Evolutionary conservation across 2,113 vertebrate genomes (phyloP).

Genomic region (Chloropsis cyanopogon): DNA sequence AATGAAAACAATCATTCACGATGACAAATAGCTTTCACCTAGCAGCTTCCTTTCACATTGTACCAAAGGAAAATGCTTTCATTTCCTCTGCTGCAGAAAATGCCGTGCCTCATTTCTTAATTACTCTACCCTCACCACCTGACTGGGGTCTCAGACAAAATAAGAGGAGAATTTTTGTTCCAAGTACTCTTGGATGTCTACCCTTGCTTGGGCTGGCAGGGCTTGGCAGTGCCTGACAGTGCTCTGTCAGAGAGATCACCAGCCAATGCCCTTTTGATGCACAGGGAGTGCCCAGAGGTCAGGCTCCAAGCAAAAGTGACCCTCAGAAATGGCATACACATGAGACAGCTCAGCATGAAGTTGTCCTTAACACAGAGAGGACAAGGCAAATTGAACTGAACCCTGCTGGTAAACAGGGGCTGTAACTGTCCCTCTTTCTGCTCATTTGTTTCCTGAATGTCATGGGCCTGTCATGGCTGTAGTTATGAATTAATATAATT

Average conservation of each 20-base stretch:
- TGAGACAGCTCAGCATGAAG: neutral
- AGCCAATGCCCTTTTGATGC: neutral
- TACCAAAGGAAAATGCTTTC: neutral
- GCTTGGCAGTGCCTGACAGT: neutral
- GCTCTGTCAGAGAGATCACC: neutral
- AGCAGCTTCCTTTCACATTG: neutral
- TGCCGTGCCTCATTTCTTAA: neutral
- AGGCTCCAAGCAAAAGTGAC: neutral
- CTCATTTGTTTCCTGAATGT: neutral
- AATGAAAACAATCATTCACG: neutral
- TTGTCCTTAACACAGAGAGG: neutral
- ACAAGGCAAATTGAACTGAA: neutral
- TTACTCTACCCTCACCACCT: neutral
- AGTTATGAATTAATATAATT: neutral
- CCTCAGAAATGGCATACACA: neutral
- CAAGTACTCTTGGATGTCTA: neutral
- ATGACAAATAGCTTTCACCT: neutral
- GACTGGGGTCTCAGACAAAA: neutral
- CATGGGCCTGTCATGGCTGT: neutral
- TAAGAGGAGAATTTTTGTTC: neutral
- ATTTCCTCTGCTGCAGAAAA: neutral
- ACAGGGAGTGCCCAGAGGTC: neutral
- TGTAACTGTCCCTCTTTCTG: neutral
- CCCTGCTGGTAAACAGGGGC: neutral
- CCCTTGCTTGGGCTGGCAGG: neutral